These are phyloP conservation scores for Microctonus brassicae DNA, from an alignment of 2,888 invertebrate species.

Conservation along the genomic window DNA sequence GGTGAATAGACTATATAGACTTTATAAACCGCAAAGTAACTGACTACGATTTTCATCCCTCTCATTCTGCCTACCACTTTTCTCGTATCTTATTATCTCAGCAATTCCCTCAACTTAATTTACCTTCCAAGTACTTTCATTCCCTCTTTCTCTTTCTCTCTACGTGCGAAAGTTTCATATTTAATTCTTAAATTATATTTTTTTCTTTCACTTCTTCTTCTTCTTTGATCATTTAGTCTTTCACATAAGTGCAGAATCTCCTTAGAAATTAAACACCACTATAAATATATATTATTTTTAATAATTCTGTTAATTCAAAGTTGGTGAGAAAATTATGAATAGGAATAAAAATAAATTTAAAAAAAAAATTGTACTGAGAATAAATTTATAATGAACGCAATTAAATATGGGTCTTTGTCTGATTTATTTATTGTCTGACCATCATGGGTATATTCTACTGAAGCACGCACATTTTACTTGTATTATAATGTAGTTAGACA, in stretches of 20 bases:
- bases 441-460: not conserved
- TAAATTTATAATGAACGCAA: not conserved
- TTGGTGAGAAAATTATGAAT: not conserved
- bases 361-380: not conserved
- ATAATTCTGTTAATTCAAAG: no score
- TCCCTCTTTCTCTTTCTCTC: no score
- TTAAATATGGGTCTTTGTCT: not conserved
- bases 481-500: not conserved
- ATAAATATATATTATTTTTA: not conserved
- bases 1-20: not conserved
- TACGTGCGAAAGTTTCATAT: not conserved
- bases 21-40: constrained; percentile 22
- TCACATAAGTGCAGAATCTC: not conserved
- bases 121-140: constrained; percentile 1
- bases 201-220: not conserved
- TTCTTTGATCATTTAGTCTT: not conserved
- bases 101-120: constrained; percentile 1
- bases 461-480: not conserved
- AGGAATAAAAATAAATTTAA: no score
- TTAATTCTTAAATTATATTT: not conserved
- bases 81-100: constrained; percentile 14
- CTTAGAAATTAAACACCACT: not conserved
- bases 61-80: not conserved
- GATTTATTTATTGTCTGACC: constrained; percentile 17
- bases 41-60: constrained; percentile 13